Evolutionary conservation across 2,888 invertebrate species (phyloP).

Genomic region (Macropis europaea): DNA sequence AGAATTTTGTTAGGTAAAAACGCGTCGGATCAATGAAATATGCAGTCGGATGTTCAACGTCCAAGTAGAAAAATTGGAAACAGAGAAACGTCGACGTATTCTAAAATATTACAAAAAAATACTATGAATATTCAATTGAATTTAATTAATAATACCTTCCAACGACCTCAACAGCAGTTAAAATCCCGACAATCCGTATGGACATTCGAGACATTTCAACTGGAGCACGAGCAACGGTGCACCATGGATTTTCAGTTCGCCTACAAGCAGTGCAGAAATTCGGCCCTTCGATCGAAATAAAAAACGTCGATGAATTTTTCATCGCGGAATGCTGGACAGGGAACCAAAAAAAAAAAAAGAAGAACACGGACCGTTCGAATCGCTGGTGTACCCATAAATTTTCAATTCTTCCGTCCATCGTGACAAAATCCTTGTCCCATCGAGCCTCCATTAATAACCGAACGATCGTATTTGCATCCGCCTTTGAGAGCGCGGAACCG

Average conservation of each 20-base stretch:
- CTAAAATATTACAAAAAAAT: too few species aligned
- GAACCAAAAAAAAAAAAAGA: not conserved
- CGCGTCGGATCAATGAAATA: too few species aligned
- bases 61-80: too few species aligned
- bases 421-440: constrained; percentile 16
- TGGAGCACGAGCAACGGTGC: not conserved
- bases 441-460: constrained; percentile 29
- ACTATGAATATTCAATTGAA: too few species aligned
- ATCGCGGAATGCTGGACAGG: not conserved
- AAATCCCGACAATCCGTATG: not conserved
- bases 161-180: too few species aligned
- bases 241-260: not conserved
- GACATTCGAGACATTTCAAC: not conserved
- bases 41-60: too few species aligned
- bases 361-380: not conserved
- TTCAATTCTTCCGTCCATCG: constrained; percentile 4
- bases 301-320: constrained; percentile 14
- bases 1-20: too few species aligned
- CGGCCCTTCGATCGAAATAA: not conserved
- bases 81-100: too few species aligned
- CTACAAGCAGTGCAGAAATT: not conserved
- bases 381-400: constrained; percentile 17
- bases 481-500: constrained; percentile 25
- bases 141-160: too few species aligned
- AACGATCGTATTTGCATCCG: constrained; percentile 33